Evolutionary conservation across 2,113 vertebrate species (phyloP), one percentile per base, ranked within the genome.

Genomic region (Spea bombifrons): DNA sequence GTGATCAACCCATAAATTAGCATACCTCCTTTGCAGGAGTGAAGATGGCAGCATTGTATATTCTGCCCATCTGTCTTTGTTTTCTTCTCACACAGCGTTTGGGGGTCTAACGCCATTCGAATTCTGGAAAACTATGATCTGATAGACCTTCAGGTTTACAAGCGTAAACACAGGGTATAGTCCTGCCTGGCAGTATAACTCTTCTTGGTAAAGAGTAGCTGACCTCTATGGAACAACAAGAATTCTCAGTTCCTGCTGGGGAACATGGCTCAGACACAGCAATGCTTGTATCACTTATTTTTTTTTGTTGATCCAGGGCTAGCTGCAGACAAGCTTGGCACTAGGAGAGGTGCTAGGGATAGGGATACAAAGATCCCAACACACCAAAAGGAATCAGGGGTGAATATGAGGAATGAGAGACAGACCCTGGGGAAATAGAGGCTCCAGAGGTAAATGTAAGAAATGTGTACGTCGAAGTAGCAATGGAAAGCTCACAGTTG

Each of bases 21-120:
- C 59, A 17, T 57, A 16, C 44, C 47, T 68, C 65, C 64, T 49
- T 16, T 61, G 55, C 45, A 61, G 66, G 55, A 64, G 44, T 57
- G 43, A 73, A 66, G 63, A 13, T 74, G 52, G 45, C 69, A n/a
- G 59, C 16, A 63, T 67, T 52, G 52, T 47, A 15, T 67, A 16
- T 16, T 49, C 64, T 53, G 66, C 44, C 15, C 61, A 17, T 59
- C 30, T 66, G 30, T 74, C 77, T 66, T 47, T 57, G 50, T 63
- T 59, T 74, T 80, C 52, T 30, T 73, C 78, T 74, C 50, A 8
- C n/a, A 49, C 43, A 47, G 77, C 64, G 67, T 73, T 55, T 71
- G 65, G 68, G 75, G 66, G 30, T 45, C 17, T 75, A 15, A 16
- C n/a, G 66, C 74, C 12, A 66, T 66, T 75, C 43, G 74, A 49